phyloP scores from a whole-genome alignment of 2,113 vertebrate species.

The Falco punctatus region DNA sequence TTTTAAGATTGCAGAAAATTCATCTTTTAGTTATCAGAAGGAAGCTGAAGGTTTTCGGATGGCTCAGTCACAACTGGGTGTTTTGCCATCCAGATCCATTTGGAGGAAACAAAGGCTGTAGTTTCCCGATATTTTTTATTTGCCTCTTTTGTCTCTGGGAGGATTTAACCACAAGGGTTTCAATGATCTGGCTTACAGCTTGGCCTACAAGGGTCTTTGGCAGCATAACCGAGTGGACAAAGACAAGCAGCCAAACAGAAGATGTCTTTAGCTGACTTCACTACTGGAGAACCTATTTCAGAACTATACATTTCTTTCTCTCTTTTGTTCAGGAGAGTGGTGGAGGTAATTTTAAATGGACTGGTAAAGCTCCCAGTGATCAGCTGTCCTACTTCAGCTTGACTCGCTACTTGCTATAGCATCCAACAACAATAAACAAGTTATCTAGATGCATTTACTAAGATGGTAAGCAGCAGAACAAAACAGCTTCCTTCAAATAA shows the following conservation, averaged over 20 bases:
- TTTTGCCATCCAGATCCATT: not conserved
- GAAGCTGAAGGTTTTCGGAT: not conserved
- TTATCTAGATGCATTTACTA: not conserved
- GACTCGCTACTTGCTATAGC: not conserved
- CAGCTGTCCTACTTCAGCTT: not conserved
- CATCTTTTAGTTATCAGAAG: not conserved
- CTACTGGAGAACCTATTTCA: not conserved
- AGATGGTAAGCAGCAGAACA: not conserved
- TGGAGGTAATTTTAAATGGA: not conserved
- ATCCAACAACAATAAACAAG: not conserved
- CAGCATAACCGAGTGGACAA: not conserved
- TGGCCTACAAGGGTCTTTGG: not conserved
- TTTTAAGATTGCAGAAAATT: not conserved
- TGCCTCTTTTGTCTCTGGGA: not conserved
- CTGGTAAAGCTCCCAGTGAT: not conserved
- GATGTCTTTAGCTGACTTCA: not conserved
- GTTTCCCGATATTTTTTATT: not conserved
- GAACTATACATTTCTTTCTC: not conserved
- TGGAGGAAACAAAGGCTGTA: not conserved
- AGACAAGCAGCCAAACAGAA: not conserved
- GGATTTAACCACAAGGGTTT: not conserved
- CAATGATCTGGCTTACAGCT: not conserved
- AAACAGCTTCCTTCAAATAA: not conserved
- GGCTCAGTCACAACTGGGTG: not conserved
- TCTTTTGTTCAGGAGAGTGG: not conserved